Percentiles rank a stretch among this genome's conserved stretches.
These are phyloP conservation scores for Drosophila prolongata DNA, from an alignment of 2,888 invertebrate species.

Conservation along the genomic window DNA sequence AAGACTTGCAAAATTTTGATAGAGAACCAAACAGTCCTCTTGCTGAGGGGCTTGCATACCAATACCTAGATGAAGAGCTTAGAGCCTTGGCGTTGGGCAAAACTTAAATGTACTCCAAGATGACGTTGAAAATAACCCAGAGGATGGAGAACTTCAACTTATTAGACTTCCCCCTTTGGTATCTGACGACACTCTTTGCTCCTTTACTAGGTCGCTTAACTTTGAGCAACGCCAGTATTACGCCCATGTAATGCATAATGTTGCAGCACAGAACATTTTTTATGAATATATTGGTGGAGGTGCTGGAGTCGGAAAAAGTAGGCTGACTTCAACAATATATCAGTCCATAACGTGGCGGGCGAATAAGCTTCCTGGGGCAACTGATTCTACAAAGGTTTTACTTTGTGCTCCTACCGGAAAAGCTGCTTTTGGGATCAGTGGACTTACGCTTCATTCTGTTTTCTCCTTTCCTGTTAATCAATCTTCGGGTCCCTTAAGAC, in stretches of 20 bases:
- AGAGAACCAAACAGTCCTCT: too few species aligned
- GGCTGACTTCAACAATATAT: background rate
- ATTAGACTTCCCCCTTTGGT: background rate
- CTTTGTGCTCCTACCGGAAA: background rate
- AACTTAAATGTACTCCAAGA: background rate
- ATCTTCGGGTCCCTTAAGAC: too few species aligned
- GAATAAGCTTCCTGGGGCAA: background rate
- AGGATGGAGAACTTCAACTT: slow-evolving; percentile 2
- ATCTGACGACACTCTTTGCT: too few species aligned
- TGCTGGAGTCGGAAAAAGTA: slow-evolving; percentile 1
- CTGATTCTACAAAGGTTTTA: slow-evolving; percentile 7
- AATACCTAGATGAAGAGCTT: too few species aligned
- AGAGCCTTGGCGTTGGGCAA: background rate
- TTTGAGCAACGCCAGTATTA: slow-evolving; percentile 4
- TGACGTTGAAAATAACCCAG: background rate
- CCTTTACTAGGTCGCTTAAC: background rate
- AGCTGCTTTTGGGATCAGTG: too few species aligned
- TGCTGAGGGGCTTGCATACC: too few species aligned
- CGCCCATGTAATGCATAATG: slow-evolving; percentile 7
- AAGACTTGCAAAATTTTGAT: too few species aligned
- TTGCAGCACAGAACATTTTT: background rate
- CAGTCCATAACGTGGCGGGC: background rate
- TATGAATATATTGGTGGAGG: background rate
- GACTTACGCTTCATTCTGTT: slow-evolving; percentile 1
- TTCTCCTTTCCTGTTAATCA: background rate